A percentile compares a stretch with the other conserved stretches of the same genome.
Conservation (phyloP, 2,888 invertebrate genomes). For the Lamellibrachia satsuma region DNA sequence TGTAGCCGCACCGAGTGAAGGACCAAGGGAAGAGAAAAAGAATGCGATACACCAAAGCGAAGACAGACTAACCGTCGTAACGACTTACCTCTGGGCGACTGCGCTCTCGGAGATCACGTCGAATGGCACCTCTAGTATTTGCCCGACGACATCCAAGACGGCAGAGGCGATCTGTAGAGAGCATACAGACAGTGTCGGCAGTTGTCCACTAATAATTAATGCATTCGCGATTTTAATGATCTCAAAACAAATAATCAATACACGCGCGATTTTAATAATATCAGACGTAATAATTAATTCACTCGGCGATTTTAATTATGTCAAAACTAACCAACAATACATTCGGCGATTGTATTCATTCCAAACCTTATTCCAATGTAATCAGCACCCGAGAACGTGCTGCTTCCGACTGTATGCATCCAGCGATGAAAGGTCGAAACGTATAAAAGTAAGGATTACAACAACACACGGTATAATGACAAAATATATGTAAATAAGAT, state of each 20-base stretch:
- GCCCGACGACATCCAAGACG: conserved; percentile 29
- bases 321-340: background rate
- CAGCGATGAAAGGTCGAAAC: too few species aligned
- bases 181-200: background rate
- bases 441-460: too few species aligned
- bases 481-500: too few species aligned
- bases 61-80: background rate
- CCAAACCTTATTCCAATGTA: too few species aligned
- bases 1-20: too few species aligned
- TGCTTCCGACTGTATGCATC: too few species aligned
- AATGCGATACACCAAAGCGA: background rate
- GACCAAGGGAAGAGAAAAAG: background rate
- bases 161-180: conserved; percentile 27
- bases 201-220: background rate
- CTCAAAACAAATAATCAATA: background rate
- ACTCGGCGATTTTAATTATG: background rate
- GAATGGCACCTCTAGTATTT: conserved; percentile 29
- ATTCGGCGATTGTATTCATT: background rate
- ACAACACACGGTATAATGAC: background rate
- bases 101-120: conserved; percentile 22
- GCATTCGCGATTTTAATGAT: background rate
- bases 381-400: too few species aligned
- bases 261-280: background rate
- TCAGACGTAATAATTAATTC: background rate
- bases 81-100: conserved; percentile 24